Base-by-base conservation (phyloP, 2,113 vertebrate species). In the Sylvia atricapilla region DNA sequence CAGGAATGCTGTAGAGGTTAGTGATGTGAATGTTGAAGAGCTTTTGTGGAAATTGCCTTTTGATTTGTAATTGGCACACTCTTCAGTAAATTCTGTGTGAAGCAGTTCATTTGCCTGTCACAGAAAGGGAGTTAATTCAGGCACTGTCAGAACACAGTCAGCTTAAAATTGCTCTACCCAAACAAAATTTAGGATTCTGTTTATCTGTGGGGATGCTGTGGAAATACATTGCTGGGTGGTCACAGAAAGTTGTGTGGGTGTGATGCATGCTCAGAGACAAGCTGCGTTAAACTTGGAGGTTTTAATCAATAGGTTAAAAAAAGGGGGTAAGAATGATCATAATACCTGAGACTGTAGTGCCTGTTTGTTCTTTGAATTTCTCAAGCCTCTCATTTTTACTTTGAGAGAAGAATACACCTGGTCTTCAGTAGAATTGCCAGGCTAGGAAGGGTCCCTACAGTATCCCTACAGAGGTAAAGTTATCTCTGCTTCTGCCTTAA, bases 1-100 rank as follows among this genome's bases (percentile, higher is more conserved):
- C 76, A 63, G 89, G 80, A 93, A 94, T 92, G 94, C 89, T 91
- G 47, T 97, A 97, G 93, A 97, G 96, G 96, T 97, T 86, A 68
- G 96, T 97, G 89, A 80, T 1, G 2, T 49, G 50, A 68, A 72
- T 80, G 75, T 47, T 83, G 73, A 82, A 90, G 75, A 83, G 67
- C 70, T 85, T 90, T 84, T 85, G 67, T 84, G 58, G 72, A 86
- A 81, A 74, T 59, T 92, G 73, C 50, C 43, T 92, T 90, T 89
- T 83, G 39, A 74, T 93, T 88, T 84, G 64, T 92, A 78, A 89
- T 90, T 90, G 76, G 23, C 52, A 52, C 15, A 9, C 27, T 83
- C 56, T 89, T 88, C 35, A 27, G 9, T 79, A 85, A 56, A 58
- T 74, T 73, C 46, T 75, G 6, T 68, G 47, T 86, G 73, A 92